These are phyloP conservation scores for Drosophila nr. fundita DNA, from an alignment of 2,888 invertebrate species.

Conservation along the genomic window DNA sequence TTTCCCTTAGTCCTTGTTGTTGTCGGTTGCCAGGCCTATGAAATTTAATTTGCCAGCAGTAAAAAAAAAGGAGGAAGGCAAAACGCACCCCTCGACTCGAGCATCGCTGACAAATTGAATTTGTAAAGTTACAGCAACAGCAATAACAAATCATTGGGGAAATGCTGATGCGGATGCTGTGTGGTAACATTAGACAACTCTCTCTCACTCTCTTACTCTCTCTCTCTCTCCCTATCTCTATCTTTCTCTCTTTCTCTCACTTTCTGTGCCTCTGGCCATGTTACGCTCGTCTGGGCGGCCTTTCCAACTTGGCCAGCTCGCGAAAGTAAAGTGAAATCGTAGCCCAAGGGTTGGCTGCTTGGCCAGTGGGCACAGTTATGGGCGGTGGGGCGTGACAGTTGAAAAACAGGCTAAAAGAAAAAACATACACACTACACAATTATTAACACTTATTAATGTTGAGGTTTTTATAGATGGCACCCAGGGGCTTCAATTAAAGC, in stretches of 20 bases:
- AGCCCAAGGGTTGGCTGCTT: slow-evolving; percentile 41
- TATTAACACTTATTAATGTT: slow-evolving; percentile 82
- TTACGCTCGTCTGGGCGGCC: slow-evolving; percentile 73
- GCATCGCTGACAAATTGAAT: slow-evolving; percentile 79
- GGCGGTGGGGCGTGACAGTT: slow-evolving; percentile 44
- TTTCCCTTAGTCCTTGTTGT: slow-evolving; percentile 24
- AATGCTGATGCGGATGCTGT: slow-evolving; percentile 37
- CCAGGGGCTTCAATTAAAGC: slow-evolving; percentile 75
- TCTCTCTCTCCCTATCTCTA: not conserved
- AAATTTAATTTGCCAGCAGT: slow-evolving; percentile 58
- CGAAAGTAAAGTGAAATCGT: slow-evolving; percentile 76
- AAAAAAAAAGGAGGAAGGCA: not conserved
- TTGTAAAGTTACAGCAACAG: slow-evolving; percentile 76
- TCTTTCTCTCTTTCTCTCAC: not conserved
- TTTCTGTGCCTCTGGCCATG: slow-evolving; percentile 33
- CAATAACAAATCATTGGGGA: slow-evolving; percentile 75
- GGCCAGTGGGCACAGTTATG: slow-evolving; percentile 20
- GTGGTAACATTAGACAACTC: slow-evolving; percentile 62
- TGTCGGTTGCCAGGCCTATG: slow-evolving; percentile 68
- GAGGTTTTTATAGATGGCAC: slow-evolving; percentile 78
- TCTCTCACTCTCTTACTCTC: not conserved
- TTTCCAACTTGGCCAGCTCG: slow-evolving; percentile 63
- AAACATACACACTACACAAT: slow-evolving; percentile 54
- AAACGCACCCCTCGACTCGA: slow-evolving; percentile 37
- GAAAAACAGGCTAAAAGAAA: slow-evolving; percentile 44